These are phyloP conservation scores for Clamator glandarius DNA, from an alignment of 2,797 vertebrate genomes.

Conservation along the genomic window DNA sequence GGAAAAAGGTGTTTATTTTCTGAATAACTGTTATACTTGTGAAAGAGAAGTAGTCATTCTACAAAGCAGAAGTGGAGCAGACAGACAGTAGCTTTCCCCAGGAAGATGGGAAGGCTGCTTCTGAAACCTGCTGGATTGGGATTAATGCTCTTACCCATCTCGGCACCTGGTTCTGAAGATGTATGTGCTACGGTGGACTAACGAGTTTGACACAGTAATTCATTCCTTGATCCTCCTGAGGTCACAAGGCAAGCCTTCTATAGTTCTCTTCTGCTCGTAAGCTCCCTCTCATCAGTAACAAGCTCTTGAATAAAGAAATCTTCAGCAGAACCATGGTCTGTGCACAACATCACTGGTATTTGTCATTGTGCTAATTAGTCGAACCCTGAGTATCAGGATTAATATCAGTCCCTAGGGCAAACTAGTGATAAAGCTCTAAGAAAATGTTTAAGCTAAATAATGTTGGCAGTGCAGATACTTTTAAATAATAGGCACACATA, in stretches of 20 bases:
- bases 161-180: neutral
- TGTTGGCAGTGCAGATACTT: neutral
- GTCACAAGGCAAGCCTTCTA: neutral
- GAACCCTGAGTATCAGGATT: neutral
- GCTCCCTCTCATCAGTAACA: neutral
- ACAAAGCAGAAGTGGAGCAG: neutral
- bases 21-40: neutral
- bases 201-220: neutral
- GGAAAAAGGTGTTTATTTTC: neutral
- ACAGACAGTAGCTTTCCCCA: neutral
- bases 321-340: neutral
- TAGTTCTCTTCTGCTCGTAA: neutral
- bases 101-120: neutral
- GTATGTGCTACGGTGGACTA: neutral
- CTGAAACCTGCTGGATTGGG: neutral
- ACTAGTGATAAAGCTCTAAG: neutral
- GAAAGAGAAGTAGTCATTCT: neutral
- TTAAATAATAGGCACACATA: constrained; percentile 7
- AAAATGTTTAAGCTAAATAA: constrained; percentile 11
- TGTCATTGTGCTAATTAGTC: constrained; percentile 21
- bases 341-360: neutral
- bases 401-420: constrained; percentile 11
- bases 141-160: neutral
- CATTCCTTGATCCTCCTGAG: neutral
- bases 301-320: neutral